phyloP scores from a whole-genome alignment of 2,797 vertebrate genomes.

The Coranthus polyacanthus region DNA sequence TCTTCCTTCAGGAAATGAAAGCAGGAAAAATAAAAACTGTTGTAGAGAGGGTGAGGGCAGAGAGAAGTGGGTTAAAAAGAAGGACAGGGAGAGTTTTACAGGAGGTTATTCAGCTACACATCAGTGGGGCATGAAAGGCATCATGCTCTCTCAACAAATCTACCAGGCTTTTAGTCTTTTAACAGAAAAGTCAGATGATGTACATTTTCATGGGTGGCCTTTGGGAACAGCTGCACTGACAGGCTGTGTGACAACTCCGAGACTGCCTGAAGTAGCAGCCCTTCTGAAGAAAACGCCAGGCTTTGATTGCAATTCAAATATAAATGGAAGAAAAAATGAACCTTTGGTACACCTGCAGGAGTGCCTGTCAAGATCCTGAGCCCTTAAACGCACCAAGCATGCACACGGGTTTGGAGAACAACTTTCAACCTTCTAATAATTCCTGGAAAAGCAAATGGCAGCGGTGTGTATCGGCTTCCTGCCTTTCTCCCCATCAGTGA shows the following conservation, averaged over 20 bases:
- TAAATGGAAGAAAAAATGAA: conserved; percentile 17
- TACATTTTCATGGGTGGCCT: conserved; percentile 60
- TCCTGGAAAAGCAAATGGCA: conserved; percentile 33
- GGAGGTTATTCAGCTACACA: conserved; percentile 44
- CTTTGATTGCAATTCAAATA: conserved; percentile 60
- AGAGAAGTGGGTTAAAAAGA: neutral
- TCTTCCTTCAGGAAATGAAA: too few species aligned
- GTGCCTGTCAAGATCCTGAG: conserved; percentile 35
- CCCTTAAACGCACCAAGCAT: conserved; percentile 19
- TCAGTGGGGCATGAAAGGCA: conserved; percentile 46
- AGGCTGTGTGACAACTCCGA: conserved; percentile 58
- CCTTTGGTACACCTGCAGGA: conserved; percentile 52
- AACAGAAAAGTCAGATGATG: conserved; percentile 53
- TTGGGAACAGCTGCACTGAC: conserved; percentile 59
- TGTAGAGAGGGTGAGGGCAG: too few species aligned
- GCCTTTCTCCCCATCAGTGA: conserved; percentile 20
- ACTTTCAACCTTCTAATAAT: conserved; percentile 37
- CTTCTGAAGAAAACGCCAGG: conserved; percentile 29
- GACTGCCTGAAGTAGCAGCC: conserved; percentile 43
- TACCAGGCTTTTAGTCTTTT: conserved; percentile 57
- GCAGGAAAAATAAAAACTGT: too few species aligned
- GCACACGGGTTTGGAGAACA: conserved; percentile 19
- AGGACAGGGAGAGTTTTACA: conserved; percentile 8
- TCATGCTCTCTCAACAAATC: conserved; percentile 52
- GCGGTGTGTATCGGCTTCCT: conserved; percentile 33